Conservation (phyloP, 2,113 vertebrate genomes). For the Ammodytes dubius region DNA sequence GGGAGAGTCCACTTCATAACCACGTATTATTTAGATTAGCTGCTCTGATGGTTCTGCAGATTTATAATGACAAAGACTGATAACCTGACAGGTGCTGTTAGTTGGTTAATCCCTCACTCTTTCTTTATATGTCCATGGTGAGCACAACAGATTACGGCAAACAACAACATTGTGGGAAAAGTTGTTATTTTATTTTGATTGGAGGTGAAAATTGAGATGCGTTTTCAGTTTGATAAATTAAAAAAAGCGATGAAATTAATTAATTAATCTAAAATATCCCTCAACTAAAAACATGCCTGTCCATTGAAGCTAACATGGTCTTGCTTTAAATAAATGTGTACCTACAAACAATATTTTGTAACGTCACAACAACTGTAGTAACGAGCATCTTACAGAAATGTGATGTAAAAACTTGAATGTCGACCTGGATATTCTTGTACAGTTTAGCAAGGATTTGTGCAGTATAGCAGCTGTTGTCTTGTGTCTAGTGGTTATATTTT, state of each 20-base stretch:
- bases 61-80: conserved; percentile 2
- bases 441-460: neutral
- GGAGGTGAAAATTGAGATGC: neutral
- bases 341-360: too few relatives aligned
- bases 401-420: neutral
- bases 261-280: neutral
- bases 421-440: neutral
- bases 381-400: too few relatives aligned
- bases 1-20: conserved; percentile 52
- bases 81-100: conserved; percentile 1
- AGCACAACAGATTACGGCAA: neutral
- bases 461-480: neutral
- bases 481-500: neutral
- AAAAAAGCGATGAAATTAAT: neutral
- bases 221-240: neutral
- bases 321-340: too few relatives aligned
- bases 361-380: too few relatives aligned
- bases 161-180: neutral
- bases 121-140: too few relatives aligned
- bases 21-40: conserved; percentile 48
- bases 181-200: neutral
- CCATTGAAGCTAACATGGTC: too few relatives aligned
- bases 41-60: conserved; percentile 30
- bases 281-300: neutral
- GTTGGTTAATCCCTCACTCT: neutral